Base-by-base conservation (phyloP, 2,888 invertebrate species). In the Cephus pygmeus region DNA sequence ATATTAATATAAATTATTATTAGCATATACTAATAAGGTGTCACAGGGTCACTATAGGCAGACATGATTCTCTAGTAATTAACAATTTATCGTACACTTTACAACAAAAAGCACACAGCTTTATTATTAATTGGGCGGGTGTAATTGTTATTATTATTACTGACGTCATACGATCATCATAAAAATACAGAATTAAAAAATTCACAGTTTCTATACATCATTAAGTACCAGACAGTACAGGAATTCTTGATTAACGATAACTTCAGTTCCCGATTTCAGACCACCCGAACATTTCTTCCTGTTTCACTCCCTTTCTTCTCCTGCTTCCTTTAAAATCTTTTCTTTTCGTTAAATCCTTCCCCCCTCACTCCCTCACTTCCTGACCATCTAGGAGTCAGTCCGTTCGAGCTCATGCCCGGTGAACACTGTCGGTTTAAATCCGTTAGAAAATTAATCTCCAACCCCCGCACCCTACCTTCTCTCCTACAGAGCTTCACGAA, bases 391-490 rank as follows among this genome's bases (percentile, higher is more conserved):
- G 6, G 23, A 23, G 56, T 23, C 23, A 23, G 56, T 23, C 23
- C 56, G 56, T 23, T 56, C 56, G 23, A 23, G 56, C 56, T 56
- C 23, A 56, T 56, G 9, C 23, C 9, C 56, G 56, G 23, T 23
- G 56, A 56, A 56, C 56, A 56, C 56, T 56, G 56, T 23, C 56
- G 23, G 80, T 79, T 82, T 80, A 80, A 80, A 75, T 77, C 81
- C 79, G 76, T 79, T 81, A 69, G 83, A 81, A 81, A 85, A 84
- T 81, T 81, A 81, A 84, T 81, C 75, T 80, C 71, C 73, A 73
- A 35, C 30, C 69, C 73, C 23, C 71, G 31, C 71, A 31, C 12
- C 15, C 31, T 71, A 3, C 69, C 73, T 34, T 36, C 80, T 75
- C 69, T 31, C 75, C 30, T 71, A 31, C 71, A 11, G 30, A 23